Evolutionary conservation across 2,113 vertebrate species (phyloP).

Genomic region (Coryphaenoides rupestris): DNA sequence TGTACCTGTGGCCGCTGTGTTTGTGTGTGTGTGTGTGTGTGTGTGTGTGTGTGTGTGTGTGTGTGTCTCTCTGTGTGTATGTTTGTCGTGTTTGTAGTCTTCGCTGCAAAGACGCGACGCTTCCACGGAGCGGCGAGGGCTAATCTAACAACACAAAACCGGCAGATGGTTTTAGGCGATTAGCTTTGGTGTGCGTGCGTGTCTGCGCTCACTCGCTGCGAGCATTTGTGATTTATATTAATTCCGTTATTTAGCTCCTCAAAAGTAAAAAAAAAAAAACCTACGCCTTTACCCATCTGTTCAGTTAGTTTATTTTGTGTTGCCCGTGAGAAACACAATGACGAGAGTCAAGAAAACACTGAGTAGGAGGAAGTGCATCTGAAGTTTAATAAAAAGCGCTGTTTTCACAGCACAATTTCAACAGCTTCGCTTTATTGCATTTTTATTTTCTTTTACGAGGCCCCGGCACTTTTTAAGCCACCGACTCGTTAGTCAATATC

Average conservation of each 20-base stretch:
- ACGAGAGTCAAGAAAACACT: too few relatives aligned
- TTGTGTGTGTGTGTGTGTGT: too few relatives aligned
- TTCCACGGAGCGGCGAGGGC: too few relatives aligned
- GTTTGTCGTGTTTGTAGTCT: too few relatives aligned
- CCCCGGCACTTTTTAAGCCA: constrained; percentile 20
- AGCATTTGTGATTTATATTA: background rate
- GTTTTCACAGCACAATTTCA: background rate
- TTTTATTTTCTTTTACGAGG: constrained; percentile 12
- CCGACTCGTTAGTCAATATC: constrained; percentile 24
- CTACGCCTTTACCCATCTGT: background rate
- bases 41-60: too few relatives aligned
- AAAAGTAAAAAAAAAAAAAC: background rate
- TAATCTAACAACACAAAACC: background rate
- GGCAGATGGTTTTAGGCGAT: background rate
- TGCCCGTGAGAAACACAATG: background rate
- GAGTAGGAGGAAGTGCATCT: too few relatives aligned
- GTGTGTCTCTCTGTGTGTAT: too few relatives aligned
- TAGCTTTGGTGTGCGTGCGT: background rate
- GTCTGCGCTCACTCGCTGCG: too few relatives aligned
- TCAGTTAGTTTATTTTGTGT: too few relatives aligned
- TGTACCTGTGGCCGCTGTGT: too few relatives aligned
- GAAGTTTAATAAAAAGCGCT: too few relatives aligned
- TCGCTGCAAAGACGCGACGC: too few relatives aligned
- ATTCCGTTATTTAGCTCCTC: background rate
- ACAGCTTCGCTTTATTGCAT: constrained; percentile 13